Evolutionary conservation across 1,140 invertebrate genomes (phyloP), one percentile per base, ranked within the genome.

Genomic region (Tetramorium alpestre): DNA sequence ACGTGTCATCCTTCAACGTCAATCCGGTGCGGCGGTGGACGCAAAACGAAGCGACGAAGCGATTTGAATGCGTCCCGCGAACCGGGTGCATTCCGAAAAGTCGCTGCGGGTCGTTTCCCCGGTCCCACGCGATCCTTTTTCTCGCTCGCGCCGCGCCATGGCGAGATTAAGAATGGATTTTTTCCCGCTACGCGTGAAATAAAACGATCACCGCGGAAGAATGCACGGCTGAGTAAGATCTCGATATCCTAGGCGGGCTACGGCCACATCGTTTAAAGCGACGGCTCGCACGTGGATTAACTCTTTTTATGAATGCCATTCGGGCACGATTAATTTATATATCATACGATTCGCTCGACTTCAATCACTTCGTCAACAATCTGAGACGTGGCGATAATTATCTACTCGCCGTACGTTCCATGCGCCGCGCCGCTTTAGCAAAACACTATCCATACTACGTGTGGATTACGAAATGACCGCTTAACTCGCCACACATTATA

Each of bases 1-100:
- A 60, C 89, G 89, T 80, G 89, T 90, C 89, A 90, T 90, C 86
- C 89, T 82, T 90, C 89, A 90, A 90, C 62, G 89, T 90, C 89
- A 90, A 90, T 90, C 89, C 75, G 25, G 28, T 56, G 67, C 75
- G 88, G 58, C 54, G 62, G 72, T 22, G 88, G 78, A 89, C 89
- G 88, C 86, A 84, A 90, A 85, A 90, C 89, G 89, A 90, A 90
- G 88, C 86, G 89, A 90, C 89, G 86, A 70, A 90, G 87, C 88
- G 88, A 90, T 90, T 90, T 90, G 88, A 90, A 90, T 90, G 89
- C 89, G 72, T 87, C 28, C 73, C 88, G 67, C 47, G 75, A 75
- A 13, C 13, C 67, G 73, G 49, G 33, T 60, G 62, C 88, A 90
- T 90, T 89, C 88, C 85, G 75, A 89, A 90, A 90, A 89, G 70